Evolutionary conservation across 2,888 invertebrate species (phyloP).

Genomic region (Neoaliturus tenellus): DNA sequence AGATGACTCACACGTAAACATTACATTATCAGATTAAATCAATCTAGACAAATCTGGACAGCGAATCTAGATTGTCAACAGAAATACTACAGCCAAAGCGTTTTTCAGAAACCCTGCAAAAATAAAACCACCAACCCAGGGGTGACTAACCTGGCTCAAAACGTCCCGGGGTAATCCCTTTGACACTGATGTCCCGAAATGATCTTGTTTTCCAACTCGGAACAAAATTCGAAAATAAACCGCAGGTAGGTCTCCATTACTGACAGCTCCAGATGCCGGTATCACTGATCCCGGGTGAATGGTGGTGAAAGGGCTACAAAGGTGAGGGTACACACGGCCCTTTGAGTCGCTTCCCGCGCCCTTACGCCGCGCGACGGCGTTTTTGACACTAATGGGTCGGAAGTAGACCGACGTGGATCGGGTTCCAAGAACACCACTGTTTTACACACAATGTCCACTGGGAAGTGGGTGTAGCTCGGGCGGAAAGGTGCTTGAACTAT

Average conservation of each 20-base stretch:
- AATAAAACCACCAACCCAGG: background rate
- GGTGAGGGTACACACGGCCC: background rate
- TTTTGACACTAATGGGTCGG: slow-evolving; percentile 13
- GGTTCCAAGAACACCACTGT: background rate
- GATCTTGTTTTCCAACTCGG: slow-evolving; percentile 23
- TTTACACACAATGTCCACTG: background rate
- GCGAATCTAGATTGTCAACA: too few relatives aligned
- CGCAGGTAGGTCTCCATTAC: slow-evolving; percentile 38
- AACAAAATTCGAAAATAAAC: slow-evolving; percentile 33
- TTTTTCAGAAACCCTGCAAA: background rate
- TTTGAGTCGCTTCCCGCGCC: background rate
- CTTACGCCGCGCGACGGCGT: background rate
- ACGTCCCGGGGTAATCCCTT: background rate
- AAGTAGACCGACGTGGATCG: background rate
- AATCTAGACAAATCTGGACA: too few relatives aligned
- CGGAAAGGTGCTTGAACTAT: slow-evolving; percentile 13
- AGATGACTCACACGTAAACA: too few relatives aligned
- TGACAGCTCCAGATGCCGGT: background rate
- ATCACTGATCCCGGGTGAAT: background rate
- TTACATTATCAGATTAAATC: too few relatives aligned
- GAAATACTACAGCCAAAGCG: too few relatives aligned
- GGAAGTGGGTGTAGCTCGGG: background rate
- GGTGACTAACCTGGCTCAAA: background rate
- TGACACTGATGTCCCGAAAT: slow-evolving; percentile 35
- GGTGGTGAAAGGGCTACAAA: slow-evolving; percentile 37